Conservation (phyloP, 2,888 invertebrate genomes). For the Nomada fabriciana region DNA sequence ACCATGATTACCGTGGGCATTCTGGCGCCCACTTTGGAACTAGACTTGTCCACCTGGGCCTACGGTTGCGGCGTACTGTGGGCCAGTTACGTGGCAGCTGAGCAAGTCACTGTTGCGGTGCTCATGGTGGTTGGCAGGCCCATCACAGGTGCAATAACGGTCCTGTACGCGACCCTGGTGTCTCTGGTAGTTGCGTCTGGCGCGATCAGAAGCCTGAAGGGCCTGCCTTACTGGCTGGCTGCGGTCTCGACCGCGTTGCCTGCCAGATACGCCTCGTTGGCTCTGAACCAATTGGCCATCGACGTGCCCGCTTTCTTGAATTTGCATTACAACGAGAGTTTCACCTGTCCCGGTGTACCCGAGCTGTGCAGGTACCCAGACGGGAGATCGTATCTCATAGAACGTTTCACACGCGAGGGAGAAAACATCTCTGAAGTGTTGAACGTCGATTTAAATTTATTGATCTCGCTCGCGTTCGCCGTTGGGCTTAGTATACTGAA, state of each 20-base stretch:
- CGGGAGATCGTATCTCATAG: conserved; percentile 90
- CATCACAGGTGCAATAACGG: conserved; percentile 91
- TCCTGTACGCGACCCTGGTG: conserved; percentile 91
- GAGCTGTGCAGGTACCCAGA: conserved; percentile 89
- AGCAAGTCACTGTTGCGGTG: conserved; percentile 93
- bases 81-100: conserved; percentile 94
- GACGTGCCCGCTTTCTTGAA: conserved; percentile 76
- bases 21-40: conserved; percentile 86
- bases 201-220: conserved; percentile 78
- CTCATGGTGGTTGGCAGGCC: conserved; percentile 93
- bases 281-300: conserved; percentile 80
- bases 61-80: conserved; percentile 87
- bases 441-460: conserved; percentile 91
- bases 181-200: conserved; percentile 84
- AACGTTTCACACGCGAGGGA: conserved; percentile 88
- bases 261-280: conserved; percentile 81
- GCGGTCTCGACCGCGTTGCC: conserved; percentile 80
- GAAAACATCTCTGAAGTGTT: conserved; percentile 87
- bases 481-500: conserved; percentile 93
- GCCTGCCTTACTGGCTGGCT: conserved; percentile 80
- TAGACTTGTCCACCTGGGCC: conserved; percentile 78
- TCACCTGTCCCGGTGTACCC: conserved; percentile 83
- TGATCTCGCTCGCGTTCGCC: conserved; percentile 93
- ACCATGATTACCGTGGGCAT: conserved; percentile 90
- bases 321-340: conserved; percentile 85